Evolutionary conservation across 1,140 invertebrate genomes (phyloP).

Genomic region (Archivesica marissinica): DNA sequence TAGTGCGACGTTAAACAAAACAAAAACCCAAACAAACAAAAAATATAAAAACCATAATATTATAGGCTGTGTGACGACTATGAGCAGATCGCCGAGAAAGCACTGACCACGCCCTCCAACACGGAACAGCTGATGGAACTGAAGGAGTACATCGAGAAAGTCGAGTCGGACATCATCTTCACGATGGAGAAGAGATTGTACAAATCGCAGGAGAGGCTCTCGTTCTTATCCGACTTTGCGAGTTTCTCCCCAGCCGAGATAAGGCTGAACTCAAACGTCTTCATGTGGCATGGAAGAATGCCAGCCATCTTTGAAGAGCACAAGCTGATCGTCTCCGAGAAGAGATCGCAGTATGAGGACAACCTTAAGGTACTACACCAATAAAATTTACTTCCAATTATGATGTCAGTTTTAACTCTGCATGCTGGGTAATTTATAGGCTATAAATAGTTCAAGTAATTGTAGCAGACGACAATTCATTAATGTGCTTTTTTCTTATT

Average conservation of each 20-base stretch:
- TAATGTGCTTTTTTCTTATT: too few relatives aligned
- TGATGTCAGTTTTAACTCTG: too few relatives aligned
- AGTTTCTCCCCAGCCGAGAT: constrained; percentile 92
- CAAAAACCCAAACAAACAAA: too few relatives aligned
- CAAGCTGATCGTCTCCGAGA: constrained; percentile 90
- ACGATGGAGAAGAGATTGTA: constrained; percentile 91
- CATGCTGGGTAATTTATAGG: too few relatives aligned
- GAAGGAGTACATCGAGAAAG: constrained; percentile 90
- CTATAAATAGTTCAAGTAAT: too few relatives aligned
- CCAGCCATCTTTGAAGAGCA: constrained; percentile 92
- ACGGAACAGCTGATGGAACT: constrained; percentile 94
- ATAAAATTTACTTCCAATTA: too few relatives aligned
- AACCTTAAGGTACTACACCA: constrained; percentile 86
- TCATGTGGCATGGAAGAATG: constrained; percentile 93
- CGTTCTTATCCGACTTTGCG: constrained; percentile 92
- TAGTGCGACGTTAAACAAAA: too few relatives aligned
- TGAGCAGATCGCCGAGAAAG: constrained; percentile 91
- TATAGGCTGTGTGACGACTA: constrained; percentile 93
- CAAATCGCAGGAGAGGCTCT: constrained; percentile 86
- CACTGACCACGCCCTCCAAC: constrained; percentile 91
- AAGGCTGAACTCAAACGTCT: constrained; percentile 90
- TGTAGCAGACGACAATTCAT: too few relatives aligned
- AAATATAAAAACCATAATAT: too few relatives aligned
- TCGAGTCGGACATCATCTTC: constrained; percentile 89
- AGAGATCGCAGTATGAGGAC: constrained; percentile 94